phyloP scores from a whole-genome alignment of 2,113 vertebrate genomes.

The Oreochromis niloticus region DNA sequence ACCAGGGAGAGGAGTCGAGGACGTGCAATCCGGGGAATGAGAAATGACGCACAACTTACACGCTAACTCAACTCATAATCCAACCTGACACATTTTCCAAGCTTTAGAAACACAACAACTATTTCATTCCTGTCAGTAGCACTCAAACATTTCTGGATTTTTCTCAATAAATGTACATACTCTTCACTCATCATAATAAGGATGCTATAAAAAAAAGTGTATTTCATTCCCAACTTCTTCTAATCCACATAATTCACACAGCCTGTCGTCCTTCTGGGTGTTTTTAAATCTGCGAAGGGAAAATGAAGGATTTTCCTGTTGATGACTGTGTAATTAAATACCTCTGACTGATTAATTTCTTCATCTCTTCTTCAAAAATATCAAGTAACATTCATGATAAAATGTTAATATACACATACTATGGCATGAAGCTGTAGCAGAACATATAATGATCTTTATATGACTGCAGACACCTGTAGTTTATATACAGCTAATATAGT shows the following conservation, averaged over 20 bases:
- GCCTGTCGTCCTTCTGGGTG: neutral
- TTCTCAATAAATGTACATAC: neutral
- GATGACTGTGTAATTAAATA: neutral
- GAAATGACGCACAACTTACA: neutral
- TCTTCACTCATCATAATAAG: neutral
- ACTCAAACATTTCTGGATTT: neutral
- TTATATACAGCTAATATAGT: neutral
- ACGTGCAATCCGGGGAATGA: neutral
- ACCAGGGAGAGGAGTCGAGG: neutral
- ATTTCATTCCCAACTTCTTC: neutral
- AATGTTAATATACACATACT: neutral
- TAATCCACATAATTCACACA: neutral
- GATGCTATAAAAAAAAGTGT: neutral
- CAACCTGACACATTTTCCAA: neutral
- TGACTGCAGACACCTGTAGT: accelerated
- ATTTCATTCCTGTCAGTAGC: neutral
- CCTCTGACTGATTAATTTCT: accelerated
- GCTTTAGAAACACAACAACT: neutral
- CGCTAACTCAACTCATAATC: neutral
- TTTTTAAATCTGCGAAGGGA: neutral
- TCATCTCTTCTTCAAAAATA: neutral
- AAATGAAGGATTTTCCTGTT: neutral
- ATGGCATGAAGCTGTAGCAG: neutral
- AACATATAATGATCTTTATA: neutral
- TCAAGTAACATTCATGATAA: neutral